A percentile compares a stretch with the other conserved stretches of the same genome.
Conservation (phyloP, 1,140 invertebrate species). For the Formica selysi region DNA sequence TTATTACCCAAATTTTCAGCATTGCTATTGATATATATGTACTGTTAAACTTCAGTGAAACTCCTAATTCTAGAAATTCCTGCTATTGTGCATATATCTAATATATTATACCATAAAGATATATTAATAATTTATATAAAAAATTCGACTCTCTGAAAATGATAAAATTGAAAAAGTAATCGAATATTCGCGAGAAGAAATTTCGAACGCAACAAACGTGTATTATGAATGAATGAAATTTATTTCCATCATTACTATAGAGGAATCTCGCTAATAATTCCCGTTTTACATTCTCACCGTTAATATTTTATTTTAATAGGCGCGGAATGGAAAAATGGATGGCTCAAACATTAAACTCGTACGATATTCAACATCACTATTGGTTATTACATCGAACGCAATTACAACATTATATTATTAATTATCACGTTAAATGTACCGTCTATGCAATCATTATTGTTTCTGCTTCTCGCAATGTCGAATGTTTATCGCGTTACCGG, state of each 20-base stretch:
- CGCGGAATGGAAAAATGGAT: constrained; percentile 61
- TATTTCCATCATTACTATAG: constrained; percentile 60
- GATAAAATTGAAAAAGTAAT: constrained; percentile 54
- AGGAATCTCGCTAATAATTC: constrained; percentile 60
- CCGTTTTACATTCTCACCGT: constrained; percentile 27
- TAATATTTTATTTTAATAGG: constrained; percentile 65
- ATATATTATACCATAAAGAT: not conserved
- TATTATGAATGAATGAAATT: constrained; percentile 45
- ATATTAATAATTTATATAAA: constrained; percentile 32
- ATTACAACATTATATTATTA: constrained; percentile 63
- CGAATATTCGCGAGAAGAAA: constrained; percentile 25
- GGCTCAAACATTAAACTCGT: constrained; percentile 63
- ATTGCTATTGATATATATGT: not conserved
- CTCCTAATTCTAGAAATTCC: constrained; percentile 8
- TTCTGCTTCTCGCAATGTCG: constrained; percentile 31
- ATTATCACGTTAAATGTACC: constrained; percentile 60
- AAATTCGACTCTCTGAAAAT: not conserved
- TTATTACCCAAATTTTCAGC: constrained; percentile 14
- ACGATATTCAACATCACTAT: constrained; percentile 60
- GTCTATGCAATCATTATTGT: constrained; percentile 56
- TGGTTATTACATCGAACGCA: constrained; percentile 63
- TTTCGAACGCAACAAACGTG: constrained; percentile 47
- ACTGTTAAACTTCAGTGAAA: not conserved
- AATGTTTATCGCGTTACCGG: constrained; percentile 53
- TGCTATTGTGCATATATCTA: not conserved